Conservation (phyloP, 2,797 vertebrate species). For the Aplochiton taeniatus region DNA sequence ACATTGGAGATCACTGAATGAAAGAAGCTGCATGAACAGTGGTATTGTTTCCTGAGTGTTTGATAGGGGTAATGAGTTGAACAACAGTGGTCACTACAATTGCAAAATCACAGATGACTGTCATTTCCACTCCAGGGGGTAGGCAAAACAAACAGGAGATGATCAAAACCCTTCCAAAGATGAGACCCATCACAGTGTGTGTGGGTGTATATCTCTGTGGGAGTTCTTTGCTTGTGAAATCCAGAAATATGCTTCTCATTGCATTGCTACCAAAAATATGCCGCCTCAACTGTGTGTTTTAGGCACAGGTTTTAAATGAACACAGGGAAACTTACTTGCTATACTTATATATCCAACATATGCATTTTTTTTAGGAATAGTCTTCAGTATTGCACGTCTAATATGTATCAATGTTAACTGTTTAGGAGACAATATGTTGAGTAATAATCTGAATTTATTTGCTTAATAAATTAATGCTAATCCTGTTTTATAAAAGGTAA, state of each 20-base stretch:
- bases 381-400: too few relatives aligned
- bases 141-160: background rate
- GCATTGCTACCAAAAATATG: background rate
- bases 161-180: background rate
- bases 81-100: constrained; percentile 53
- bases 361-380: too few relatives aligned
- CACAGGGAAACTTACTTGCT: too few relatives aligned
- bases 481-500: background rate
- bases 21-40: constrained; percentile 13
- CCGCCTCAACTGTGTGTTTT: background rate
- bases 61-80: constrained; percentile 50
- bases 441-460: too few relatives aligned
- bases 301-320: background rate
- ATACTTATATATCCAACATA: too few relatives aligned
- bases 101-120: constrained; percentile 13
- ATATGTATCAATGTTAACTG: too few relatives aligned
- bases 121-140: constrained; percentile 60
- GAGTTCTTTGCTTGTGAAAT: constrained; percentile 23
- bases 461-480: too few relatives aligned
- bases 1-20: constrained; percentile 4
- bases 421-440: too few relatives aligned
- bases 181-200: background rate
- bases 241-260: constrained; percentile 48
- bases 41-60: constrained; percentile 30
- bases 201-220: constrained; percentile 3